Evolutionary conservation across 2,797 vertebrate genomes (phyloP).

Genomic region (Scyliorhinus canicula): DNA sequence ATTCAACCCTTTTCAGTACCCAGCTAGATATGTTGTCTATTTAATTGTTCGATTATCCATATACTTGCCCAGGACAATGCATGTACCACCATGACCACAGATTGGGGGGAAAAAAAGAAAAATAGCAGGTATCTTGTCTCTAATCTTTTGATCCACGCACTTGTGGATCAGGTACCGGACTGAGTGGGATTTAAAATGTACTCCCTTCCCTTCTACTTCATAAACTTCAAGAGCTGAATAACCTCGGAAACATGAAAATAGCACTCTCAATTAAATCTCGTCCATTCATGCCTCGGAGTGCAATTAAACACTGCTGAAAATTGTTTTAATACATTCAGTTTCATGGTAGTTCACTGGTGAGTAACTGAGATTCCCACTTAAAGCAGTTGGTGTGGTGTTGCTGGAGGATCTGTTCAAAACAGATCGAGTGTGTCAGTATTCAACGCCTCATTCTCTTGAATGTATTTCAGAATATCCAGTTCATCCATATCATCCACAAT

Average conservation of each 20-base stretch:
- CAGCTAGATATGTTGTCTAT: too few species aligned
- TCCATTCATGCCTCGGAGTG: too few species aligned
- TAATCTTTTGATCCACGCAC: neutral
- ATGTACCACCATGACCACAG: neutral
- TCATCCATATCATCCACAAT: conserved; percentile 63
- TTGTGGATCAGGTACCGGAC: neutral
- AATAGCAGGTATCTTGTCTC: neutral
- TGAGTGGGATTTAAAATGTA: neutral
- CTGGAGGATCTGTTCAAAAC: conserved; percentile 54
- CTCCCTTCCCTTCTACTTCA: neutral
- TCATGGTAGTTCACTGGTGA: neutral
- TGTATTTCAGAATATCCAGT: conserved; percentile 71
- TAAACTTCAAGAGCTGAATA: neutral
- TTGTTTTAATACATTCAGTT: neutral
- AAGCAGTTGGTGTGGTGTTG: neutral
- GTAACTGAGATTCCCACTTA: neutral
- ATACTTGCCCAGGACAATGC: neutral
- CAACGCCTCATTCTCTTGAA: conserved; percentile 63
- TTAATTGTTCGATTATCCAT: neutral
- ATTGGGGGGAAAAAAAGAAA: neutral
- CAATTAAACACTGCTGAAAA: too few species aligned
- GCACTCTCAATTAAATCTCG: neutral
- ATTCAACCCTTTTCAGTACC: neutral
- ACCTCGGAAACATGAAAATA: neutral
- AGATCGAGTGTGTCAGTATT: conserved; percentile 57